Percentiles rank a stretch among this genome's conserved stretches.
phyloP scores from a whole-genome alignment of 2,113 vertebrate genomes.

The Dasyprocta punctata region DNA sequence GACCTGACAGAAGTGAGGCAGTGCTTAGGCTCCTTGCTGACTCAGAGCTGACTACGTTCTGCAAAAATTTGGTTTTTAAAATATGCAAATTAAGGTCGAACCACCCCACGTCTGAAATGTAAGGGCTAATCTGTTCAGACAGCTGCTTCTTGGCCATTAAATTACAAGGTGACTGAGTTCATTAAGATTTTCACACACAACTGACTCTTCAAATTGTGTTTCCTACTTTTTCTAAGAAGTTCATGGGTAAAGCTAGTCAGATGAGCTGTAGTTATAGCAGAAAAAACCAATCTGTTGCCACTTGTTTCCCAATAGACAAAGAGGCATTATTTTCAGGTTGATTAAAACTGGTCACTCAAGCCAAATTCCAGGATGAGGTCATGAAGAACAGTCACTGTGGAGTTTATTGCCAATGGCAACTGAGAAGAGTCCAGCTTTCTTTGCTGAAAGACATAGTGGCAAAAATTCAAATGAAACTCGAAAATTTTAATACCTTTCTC shows the following conservation, averaged over 20 bases:
- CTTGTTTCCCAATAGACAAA: conserved; percentile 80
- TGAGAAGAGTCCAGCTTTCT: conserved; percentile 43
- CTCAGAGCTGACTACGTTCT: not conserved
- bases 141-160: conserved; percentile 68
- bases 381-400: conserved; percentile 68
- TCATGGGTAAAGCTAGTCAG: conserved; percentile 60
- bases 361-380: conserved; percentile 79
- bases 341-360: conserved; percentile 76
- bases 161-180: conserved; percentile 75
- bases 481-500: conserved; percentile 49
- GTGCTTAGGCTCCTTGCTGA: not conserved
- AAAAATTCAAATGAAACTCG: conserved; percentile 55
- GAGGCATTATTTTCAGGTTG: conserved; percentile 80
- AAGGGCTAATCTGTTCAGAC: conserved; percentile 67
- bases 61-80: conserved; percentile 39
- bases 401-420: conserved; percentile 70
- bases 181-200: conserved; percentile 77
- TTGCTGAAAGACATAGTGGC: conserved; percentile 57
- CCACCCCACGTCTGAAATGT: conserved; percentile 46
- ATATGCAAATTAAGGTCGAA: conserved; percentile 71
- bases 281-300: conserved; percentile 66
- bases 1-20: not conserved
- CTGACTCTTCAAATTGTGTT: conserved; percentile 74
- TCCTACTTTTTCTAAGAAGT: conserved; percentile 62
- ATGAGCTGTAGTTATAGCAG: conserved; percentile 57